phyloP scores from a whole-genome alignment of 1,140 invertebrate genomes.

The Andricus grossulariae region DNA sequence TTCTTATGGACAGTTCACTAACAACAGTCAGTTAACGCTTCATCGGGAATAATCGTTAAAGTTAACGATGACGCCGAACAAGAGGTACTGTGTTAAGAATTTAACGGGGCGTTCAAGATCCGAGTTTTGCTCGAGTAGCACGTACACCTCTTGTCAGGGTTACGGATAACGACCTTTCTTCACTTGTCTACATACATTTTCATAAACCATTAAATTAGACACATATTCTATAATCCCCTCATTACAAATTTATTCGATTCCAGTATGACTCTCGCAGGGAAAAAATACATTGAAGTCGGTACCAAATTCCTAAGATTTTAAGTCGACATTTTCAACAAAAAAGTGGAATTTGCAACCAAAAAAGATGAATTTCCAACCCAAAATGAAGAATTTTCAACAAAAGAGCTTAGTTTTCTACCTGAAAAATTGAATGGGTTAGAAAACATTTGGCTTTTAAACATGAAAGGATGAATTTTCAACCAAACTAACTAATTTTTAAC shows the following conservation, averaged over 20 bases:
- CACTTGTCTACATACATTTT: constrained; percentile 10
- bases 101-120: constrained; percentile 8
- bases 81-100: constrained; percentile 7
- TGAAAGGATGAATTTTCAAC: no score
- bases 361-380: no score
- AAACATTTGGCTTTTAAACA: no score
- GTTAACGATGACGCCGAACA: constrained; percentile 15
- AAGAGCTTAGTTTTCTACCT: no score
- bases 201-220: background rate
- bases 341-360: no score
- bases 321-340: no score
- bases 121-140: constrained; percentile 5
- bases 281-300: no score
- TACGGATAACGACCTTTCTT: background rate
- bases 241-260: background rate
- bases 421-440: no score
- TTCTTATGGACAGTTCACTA: constrained; percentile 9
- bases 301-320: no score
- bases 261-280: no score
- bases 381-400: no score
- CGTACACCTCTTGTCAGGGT: constrained; percentile 2
- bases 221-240: background rate
- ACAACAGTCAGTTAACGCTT: constrained; percentile 24
- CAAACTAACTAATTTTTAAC: no score
- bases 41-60: constrained; percentile 13